Evolutionary conservation across 2,888 invertebrate species (phyloP), one percentile per base, ranked within the genome.

Genomic region (Panopea generosa): DNA sequence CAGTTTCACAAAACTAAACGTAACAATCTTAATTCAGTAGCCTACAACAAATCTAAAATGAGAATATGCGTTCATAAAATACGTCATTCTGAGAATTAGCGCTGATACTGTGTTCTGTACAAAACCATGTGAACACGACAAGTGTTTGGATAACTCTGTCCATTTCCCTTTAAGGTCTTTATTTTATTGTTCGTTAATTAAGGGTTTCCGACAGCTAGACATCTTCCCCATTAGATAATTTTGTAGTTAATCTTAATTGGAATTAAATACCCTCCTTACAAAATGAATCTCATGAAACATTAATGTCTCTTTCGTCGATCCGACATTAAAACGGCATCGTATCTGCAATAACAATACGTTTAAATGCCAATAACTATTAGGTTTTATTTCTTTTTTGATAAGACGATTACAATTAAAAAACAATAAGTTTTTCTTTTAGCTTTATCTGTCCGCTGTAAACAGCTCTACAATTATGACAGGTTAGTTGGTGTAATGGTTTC

Each of bases 181-280:
- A 74, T 77, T 73, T 77, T 69, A 74, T 74, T 71, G 77, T 57
- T 55, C 56, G 74, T 74, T 69, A 81, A 81, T 81, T 81, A 81
- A 74, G 33, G 61, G 66, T 63, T 81, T 77, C 81, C 77, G 73
- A 56, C 50, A 45, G 60, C 49, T 50, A 29, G 69, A 75, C 74
- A 59, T 24, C 61, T 77, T 59, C 50, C 62, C 56, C 68, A 67
- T 77, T 74, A 77, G 74, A 81, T 68, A 74, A 77, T 81, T 81
- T 81, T 67, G 76, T 77, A 81, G 74, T 68, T 77, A 81, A 81
- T 81, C 81, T 75, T 56, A 71, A 71, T 67, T 59, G 67, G 67
- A 68, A 68, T 68, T 63, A 65, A 71, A 57, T 60, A 72, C 65
- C 71, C 63, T 67, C 55, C 60, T 59, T 57, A 24, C 63, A 63